phyloP scores from a whole-genome alignment of 2,113 vertebrate genomes.

The Indicator maculatus region DNA sequence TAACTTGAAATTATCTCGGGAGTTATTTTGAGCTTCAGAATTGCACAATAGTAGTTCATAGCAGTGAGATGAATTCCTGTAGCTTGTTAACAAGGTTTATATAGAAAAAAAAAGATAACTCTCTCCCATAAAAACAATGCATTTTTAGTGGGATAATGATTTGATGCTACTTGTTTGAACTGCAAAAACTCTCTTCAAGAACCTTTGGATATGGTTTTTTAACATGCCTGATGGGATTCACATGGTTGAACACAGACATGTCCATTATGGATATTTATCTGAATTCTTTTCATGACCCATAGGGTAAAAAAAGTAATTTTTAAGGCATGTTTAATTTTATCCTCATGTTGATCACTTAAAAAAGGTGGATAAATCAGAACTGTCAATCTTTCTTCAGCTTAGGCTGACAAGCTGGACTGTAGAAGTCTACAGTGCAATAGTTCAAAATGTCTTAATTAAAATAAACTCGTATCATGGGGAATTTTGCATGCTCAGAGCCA shows the following conservation, averaged over 20 bases:
- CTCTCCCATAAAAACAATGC: rapidly evolving
- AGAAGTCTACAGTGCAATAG: rapidly evolving
- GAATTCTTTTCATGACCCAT: not conserved
- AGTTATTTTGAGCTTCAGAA: not conserved
- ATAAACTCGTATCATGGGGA: rapidly evolving
- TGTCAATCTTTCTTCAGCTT: rapidly evolving
- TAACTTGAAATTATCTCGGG: not conserved
- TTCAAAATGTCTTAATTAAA: not conserved
- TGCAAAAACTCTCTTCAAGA: not conserved
- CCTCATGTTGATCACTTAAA: not conserved
- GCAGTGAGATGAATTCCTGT: not conserved
- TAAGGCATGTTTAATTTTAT: not conserved
- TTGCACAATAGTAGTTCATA: rapidly evolving
- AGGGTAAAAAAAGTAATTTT: not conserved
- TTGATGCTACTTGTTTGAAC: not conserved
- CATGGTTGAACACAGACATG: rapidly evolving
- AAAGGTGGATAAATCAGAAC: not conserved
- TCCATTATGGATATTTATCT: not conserved
- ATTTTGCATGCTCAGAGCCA: not conserved
- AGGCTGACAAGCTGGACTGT: not conserved
- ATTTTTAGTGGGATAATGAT: rapidly evolving
- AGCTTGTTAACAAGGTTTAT: not conserved
- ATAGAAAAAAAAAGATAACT: not conserved
- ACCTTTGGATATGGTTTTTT: not conserved
- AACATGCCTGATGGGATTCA: not conserved